phyloP scores from a whole-genome alignment of 2,113 vertebrate species.

The Siniperca knerii region DNA sequence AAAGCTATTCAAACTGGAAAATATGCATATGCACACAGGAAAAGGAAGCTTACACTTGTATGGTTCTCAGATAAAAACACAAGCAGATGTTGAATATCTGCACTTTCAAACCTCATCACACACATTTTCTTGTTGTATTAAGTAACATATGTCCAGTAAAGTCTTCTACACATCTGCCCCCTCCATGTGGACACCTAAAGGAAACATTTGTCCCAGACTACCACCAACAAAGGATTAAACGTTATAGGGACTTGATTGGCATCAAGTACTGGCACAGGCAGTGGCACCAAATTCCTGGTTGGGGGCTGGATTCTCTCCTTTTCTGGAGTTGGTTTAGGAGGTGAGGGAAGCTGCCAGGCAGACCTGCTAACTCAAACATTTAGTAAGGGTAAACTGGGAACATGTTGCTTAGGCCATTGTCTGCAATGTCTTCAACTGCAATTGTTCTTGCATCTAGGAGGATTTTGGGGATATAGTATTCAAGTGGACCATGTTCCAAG shows the following conservation, averaged over 20 bases:
- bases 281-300: neutral
- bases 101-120: neutral
- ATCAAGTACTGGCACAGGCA: neutral
- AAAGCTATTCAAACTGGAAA: slow-evolving; percentile 7
- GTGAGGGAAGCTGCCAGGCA: neutral
- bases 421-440: no score
- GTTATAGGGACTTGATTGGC: neutral
- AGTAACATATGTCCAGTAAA: neutral
- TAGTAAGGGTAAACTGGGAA: no score
- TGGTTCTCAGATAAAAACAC: neutral
- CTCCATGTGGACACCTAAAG: neutral
- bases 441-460: neutral
- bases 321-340: neutral
- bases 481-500: neutral
- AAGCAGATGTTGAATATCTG: slow-evolving; percentile 4
- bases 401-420: no score
- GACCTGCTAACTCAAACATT: no score
- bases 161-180: neutral
- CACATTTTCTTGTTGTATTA: neutral
- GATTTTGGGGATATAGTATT: neutral
- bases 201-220: neutral
- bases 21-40: neutral
- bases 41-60: neutral
- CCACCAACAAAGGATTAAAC: neutral
- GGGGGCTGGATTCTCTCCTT: neutral